Evolutionary conservation across 2,888 invertebrate genomes (phyloP).

Genomic region (Tolmerus cingulatus): DNA sequence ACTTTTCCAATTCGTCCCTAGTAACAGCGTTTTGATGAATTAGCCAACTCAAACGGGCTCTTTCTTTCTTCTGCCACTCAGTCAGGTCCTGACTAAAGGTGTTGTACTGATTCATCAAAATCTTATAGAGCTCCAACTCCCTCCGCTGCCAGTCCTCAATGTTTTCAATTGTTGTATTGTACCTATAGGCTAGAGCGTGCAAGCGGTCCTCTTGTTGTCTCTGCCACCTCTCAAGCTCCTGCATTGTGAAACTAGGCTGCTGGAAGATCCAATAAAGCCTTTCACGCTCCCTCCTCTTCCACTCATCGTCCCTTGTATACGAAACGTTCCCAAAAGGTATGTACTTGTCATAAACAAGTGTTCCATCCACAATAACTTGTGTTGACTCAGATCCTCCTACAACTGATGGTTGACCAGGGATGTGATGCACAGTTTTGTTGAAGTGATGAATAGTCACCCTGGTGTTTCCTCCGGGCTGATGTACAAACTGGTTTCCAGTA

Average conservation of each 20-base stretch:
- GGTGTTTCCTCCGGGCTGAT: conserved; percentile 46
- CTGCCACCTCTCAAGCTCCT: conserved; percentile 58
- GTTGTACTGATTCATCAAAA: conserved; percentile 56
- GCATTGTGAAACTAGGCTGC: conserved; percentile 51
- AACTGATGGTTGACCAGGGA: conserved; percentile 56
- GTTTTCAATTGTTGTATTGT: conserved; percentile 54
- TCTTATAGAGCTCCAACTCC: conserved; percentile 56
- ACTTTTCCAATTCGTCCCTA: conserved; percentile 57
- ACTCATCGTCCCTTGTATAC: conserved; percentile 55
- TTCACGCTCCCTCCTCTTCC: conserved; percentile 61
- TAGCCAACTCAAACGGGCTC: conserved; percentile 59
- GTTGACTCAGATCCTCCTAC: conserved; percentile 57
- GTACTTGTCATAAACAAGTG: conserved; percentile 56
- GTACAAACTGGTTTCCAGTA: conserved; percentile 47
- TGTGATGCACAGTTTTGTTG: conserved; percentile 56
- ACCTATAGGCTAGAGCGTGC: conserved; percentile 55
- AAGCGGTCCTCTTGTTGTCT: conserved; percentile 59
- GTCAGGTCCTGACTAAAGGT: conserved; percentile 53
- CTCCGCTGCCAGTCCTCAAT: conserved; percentile 58
- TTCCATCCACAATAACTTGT: conserved; percentile 58
- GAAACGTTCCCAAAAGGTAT: conserved; percentile 57
- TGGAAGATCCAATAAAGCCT: conserved; percentile 59
- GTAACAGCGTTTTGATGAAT: conserved; percentile 59
- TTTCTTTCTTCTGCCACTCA: conserved; percentile 57
- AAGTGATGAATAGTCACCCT: conserved; percentile 55